phyloP scores from a whole-genome alignment of 1,140 invertebrate species.

The Augochlora pura region DNA sequence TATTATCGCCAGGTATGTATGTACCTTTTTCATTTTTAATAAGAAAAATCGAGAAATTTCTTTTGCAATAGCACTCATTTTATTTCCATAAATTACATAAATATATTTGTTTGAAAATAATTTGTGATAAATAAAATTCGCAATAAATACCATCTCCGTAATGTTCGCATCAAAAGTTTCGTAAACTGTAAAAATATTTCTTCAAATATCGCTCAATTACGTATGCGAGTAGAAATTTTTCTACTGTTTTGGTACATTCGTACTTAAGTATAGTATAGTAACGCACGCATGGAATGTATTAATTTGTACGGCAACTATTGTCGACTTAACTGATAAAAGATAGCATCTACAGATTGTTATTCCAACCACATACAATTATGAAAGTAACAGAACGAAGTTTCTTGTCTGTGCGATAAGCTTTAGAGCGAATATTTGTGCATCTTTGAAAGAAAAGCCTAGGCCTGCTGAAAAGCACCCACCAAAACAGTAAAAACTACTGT shows the following conservation, averaged over 20 bases:
- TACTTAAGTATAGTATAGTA: conserved; percentile 25
- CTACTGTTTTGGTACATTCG: background rate
- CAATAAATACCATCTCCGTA: background rate
- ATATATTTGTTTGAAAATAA: background rate
- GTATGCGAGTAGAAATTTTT: conserved; percentile 23
- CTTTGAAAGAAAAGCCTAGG: too few species aligned
- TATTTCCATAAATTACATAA: conserved; percentile 1
- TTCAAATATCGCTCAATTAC: conserved; percentile 32
- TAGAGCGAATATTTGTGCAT: too few species aligned
- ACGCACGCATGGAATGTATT: conserved; percentile 30
- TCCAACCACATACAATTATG: background rate
- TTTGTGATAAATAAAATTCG: background rate
- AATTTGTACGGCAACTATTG: conserved; percentile 2
- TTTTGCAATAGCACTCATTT: background rate
- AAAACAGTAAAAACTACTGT: too few species aligned
- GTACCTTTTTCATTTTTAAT: too few species aligned
- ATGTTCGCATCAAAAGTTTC: background rate
- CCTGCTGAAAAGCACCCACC: too few species aligned
- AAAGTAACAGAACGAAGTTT: conserved; percentile 14
- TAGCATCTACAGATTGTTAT: background rate
- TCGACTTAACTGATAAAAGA: background rate
- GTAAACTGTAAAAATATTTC: conserved; percentile 7
- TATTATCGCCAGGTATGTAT: too few species aligned
- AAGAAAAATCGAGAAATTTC: background rate
- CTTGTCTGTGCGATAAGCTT: conserved; percentile 2